Evolutionary conservation across 2,888 invertebrate species (phyloP).

Genomic region (Orchesellides sinensis): DNA sequence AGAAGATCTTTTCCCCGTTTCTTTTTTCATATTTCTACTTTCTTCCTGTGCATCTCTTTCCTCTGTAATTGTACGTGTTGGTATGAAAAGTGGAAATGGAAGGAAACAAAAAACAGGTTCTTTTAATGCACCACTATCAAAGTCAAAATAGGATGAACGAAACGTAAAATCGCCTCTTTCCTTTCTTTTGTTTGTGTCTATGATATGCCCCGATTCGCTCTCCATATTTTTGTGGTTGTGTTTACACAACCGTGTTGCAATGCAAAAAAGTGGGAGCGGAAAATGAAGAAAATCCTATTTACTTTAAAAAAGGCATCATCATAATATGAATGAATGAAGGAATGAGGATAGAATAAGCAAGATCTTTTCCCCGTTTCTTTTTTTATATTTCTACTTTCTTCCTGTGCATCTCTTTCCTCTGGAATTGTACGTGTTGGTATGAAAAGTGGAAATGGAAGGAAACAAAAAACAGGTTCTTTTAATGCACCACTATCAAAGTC

Average conservation of each 20-base stretch:
- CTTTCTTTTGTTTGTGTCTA: no score
- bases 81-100: neutral
- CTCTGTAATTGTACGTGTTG: neutral
- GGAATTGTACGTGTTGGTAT: neutral
- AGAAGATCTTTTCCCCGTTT: no score
- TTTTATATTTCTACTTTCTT: neutral
- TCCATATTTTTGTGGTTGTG: no score
- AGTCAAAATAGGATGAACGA: no score
- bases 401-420: neutral
- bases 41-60: neutral
- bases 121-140: no score
- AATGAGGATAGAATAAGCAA: conserved; percentile 58
- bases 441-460: neutral
- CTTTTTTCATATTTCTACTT: conserved; percentile 24
- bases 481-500: no score
- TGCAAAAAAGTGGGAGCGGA: neutral
- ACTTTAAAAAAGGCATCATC: conserved; percentile 54
- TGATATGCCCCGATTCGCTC: no score
- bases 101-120: conserved; percentile 26
- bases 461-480: no score
- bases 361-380: conserved; percentile 22
- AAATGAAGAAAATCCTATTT: conserved; percentile 57
- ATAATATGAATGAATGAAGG: conserved; percentile 62
- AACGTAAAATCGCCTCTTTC: no score
- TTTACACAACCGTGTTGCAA: neutral